Evolutionary conservation across 2,797 vertebrate genomes (phyloP).

Genomic region (Lagodon rhomboides): DNA sequence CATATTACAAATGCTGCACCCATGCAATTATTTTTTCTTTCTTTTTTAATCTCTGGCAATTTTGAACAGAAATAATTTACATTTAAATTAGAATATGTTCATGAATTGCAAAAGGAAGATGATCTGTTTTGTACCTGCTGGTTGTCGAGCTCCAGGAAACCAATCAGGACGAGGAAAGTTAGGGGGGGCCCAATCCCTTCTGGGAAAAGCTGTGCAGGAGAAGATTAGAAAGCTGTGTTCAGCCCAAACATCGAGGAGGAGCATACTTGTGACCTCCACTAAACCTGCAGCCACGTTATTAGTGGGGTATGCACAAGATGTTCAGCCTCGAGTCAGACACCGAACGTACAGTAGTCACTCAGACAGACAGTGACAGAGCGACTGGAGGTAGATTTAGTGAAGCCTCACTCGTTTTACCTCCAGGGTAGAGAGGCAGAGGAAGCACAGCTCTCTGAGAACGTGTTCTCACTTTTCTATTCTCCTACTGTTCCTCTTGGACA

Average conservation of each 20-base stretch:
- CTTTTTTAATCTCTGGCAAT: neutral
- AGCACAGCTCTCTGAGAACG: constrained; percentile 18
- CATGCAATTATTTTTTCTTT: constrained; percentile 1
- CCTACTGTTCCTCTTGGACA: constrained; percentile 21
- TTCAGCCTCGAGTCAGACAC: constrained; percentile 57
- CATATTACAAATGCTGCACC: neutral
- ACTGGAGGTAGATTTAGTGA: constrained; percentile 29
- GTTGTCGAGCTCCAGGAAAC: constrained; percentile 81
- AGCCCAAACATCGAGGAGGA: constrained; percentile 62
- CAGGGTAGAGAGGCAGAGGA: constrained; percentile 23
- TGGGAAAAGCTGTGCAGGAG: constrained; percentile 81
- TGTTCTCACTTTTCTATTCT: constrained; percentile 13
- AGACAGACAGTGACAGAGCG: constrained; percentile 31
- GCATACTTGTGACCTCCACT: constrained; percentile 71
- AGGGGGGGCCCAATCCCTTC: constrained; percentile 84
- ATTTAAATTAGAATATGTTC: constrained; percentile 5
- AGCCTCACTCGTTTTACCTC: constrained; percentile 24
- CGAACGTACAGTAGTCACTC: constrained; percentile 55
- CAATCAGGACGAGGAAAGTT: constrained; percentile 82
- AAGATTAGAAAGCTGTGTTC: constrained; percentile 77
- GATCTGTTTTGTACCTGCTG: constrained; percentile 82
- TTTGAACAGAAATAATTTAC: constrained; percentile 9
- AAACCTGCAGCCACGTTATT: constrained; percentile 42
- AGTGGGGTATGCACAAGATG: constrained; percentile 69
- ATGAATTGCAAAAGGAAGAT: constrained; percentile 10